These are phyloP conservation scores for Maniola jurtina DNA, from an alignment of 1,140 invertebrate species.

Conservation along the genomic window DNA sequence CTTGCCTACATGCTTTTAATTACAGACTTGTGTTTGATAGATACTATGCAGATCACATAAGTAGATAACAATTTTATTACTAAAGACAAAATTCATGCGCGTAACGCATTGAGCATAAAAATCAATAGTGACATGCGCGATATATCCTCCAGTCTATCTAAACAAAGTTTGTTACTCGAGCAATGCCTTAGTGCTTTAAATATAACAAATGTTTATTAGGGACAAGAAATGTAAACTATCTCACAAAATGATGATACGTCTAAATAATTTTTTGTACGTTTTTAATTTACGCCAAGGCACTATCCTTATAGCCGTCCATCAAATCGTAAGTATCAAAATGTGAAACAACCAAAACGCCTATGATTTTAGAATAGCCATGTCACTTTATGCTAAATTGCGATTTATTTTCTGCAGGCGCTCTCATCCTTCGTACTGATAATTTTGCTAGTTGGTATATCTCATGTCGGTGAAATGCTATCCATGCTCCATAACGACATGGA, in stretches of 20 bases:
- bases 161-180: constrained; percentile 52
- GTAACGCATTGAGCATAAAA: constrained; percentile 45
- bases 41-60: no score
- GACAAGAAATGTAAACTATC: constrained; percentile 66
- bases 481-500: constrained; percentile 71
- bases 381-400: constrained; percentile 14
- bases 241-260: constrained; percentile 68
- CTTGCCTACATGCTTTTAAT: no score
- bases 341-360: no score
- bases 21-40: no score
- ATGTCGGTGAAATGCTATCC: constrained; percentile 66
- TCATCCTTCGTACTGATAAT: constrained; percentile 69
- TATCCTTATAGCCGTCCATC: constrained; percentile 73
- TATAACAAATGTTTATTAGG: constrained; percentile 67
- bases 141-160: constrained; percentile 29
- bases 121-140: constrained; percentile 71
- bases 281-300: constrained; percentile 74
- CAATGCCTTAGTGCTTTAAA: constrained; percentile 50
- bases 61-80: background rate
- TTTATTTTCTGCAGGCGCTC: constrained; percentile 57
- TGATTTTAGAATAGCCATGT: constrained; percentile 1
- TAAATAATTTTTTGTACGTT: constrained; percentile 72
- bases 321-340: constrained; percentile 61
- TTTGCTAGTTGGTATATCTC: constrained; percentile 67
- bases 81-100: constrained; percentile 38